These are phyloP conservation scores for Drosophila robusta DNA, from an alignment of 2,888 invertebrate species.

Conservation along the genomic window DNA sequence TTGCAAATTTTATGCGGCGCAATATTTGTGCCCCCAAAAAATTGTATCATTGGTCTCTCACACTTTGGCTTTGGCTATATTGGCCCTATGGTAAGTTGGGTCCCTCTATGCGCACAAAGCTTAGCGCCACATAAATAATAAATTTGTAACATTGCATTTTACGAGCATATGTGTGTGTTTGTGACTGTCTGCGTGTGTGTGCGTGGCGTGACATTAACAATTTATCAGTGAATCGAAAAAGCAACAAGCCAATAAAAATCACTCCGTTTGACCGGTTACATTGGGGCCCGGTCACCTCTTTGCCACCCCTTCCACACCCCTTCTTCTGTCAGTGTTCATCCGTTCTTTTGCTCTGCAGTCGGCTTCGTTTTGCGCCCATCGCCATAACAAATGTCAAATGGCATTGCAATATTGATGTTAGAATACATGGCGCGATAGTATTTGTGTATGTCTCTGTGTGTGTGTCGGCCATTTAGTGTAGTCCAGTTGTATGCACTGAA, in stretches of 20 bases:
- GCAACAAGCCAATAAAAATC: slow-evolving; percentile 78
- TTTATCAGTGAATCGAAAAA: slow-evolving; percentile 79
- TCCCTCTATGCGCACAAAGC: slow-evolving; percentile 59
- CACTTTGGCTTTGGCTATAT: slow-evolving; percentile 2
- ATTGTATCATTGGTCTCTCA: slow-evolving; percentile 40
- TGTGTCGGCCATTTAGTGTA: slow-evolving; percentile 17
- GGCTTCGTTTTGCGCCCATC: slow-evolving; percentile 51
- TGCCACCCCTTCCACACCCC: neutral
- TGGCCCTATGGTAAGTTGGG: slow-evolving; percentile 13
- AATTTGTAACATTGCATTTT: slow-evolving; percentile 76
- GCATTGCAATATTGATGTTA: slow-evolving; percentile 74
- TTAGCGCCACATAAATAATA: slow-evolving; percentile 78
- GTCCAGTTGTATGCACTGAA: slow-evolving; percentile 9
- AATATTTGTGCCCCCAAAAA: slow-evolving; percentile 47
- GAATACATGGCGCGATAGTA: slow-evolving; percentile 56
- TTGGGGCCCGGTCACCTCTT: slow-evolving; percentile 31
- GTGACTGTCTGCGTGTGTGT: slow-evolving; percentile 33
- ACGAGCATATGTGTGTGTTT: slow-evolving; percentile 36
- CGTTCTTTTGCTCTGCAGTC: slow-evolving; percentile 35
- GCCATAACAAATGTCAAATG: slow-evolving; percentile 67
- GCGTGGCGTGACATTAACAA: slow-evolving; percentile 71
- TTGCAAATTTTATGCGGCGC: slow-evolving; percentile 49
- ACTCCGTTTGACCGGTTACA: slow-evolving; percentile 79
- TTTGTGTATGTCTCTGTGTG: slow-evolving; percentile 17
- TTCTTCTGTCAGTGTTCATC: neutral